These are phyloP conservation scores for Molossus alvarezi DNA, from an alignment of 2,797 vertebrate species.

Conservation along the genomic window DNA sequence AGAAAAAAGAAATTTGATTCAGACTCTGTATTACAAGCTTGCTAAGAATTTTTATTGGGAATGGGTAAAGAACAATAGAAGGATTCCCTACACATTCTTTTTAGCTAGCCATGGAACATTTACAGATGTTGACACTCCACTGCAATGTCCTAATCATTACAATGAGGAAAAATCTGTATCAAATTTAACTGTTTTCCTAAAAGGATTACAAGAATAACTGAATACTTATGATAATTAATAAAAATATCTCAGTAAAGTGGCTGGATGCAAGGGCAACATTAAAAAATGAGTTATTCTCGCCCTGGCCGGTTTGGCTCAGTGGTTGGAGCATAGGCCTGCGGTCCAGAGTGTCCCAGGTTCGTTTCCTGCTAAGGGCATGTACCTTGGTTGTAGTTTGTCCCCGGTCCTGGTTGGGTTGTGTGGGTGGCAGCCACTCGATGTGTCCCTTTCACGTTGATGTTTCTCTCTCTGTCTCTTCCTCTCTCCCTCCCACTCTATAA, in stretches of 20 bases:
- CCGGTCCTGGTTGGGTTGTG: too few species aligned
- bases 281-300: neutral
- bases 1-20: conserved; percentile 49
- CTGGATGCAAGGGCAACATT: neutral
- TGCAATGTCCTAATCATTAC: neutral
- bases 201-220: conserved; percentile 49
- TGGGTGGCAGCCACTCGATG: too few species aligned
- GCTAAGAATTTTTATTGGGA: conserved; percentile 42
- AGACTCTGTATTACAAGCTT: conserved; percentile 10
- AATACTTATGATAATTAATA: conserved; percentile 51
- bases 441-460: too few species aligned
- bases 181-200: conserved; percentile 54
- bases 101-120: conserved; percentile 28
- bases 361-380: too few species aligned
- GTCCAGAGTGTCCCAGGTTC: too few species aligned
- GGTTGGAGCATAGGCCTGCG: too few species aligned
- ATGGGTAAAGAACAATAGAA: neutral
- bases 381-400: too few species aligned
- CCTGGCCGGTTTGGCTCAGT: too few species aligned
- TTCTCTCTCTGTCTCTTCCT: too few species aligned
- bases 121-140: conserved; percentile 10
- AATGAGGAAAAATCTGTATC: conserved; percentile 44
- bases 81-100: conserved; percentile 16
- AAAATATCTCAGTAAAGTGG: conserved; percentile 31
- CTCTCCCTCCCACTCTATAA: too few species aligned